Percentiles rank a stretch among this genome's conserved stretches.
Evolutionary conservation across 2,888 invertebrate species (phyloP).

Genomic region (Cosmorhoe ocellata): DNA sequence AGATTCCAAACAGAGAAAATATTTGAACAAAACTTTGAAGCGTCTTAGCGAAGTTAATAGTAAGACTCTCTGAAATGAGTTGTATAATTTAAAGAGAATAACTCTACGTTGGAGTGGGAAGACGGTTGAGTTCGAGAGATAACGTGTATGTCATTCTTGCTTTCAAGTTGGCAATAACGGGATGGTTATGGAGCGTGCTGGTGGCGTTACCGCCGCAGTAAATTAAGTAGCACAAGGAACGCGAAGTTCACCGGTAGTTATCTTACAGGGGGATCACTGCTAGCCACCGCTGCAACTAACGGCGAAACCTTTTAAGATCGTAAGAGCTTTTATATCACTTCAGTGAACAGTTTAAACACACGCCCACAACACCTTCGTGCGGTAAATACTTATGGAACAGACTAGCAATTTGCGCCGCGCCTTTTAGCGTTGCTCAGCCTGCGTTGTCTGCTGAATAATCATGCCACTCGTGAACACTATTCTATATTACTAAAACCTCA

Average conservation of each 20-base stretch:
- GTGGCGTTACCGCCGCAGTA: constrained; percentile 78
- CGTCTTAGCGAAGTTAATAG: constrained; percentile 36
- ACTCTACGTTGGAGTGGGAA: constrained; percentile 63
- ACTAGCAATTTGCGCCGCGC: constrained; percentile 25
- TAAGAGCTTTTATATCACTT: constrained; percentile 51
- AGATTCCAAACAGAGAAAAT: constrained; percentile 34
- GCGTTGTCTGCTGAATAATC: constrained; percentile 10
- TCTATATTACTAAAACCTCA: no score
- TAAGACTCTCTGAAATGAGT: constrained; percentile 43
- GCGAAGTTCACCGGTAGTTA: constrained; percentile 60
- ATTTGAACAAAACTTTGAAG: constrained; percentile 35
- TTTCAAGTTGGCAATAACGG: constrained; percentile 80
- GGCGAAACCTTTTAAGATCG: constrained; percentile 50
- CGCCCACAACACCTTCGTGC: constrained; percentile 29
- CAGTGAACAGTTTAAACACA: constrained; percentile 41
- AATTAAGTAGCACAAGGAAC: constrained; percentile 69
- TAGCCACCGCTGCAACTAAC: constrained; percentile 49
- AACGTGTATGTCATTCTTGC: constrained; percentile 76
- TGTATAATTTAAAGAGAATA: constrained; percentile 57
- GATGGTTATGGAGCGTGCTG: constrained; percentile 76
- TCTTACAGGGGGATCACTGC: constrained; percentile 59
- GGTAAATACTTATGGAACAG: constrained; percentile 22
- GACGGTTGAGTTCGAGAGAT: constrained; percentile 71
- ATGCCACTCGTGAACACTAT: background rate
- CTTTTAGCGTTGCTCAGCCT: constrained; percentile 17